Evolutionary conservation across 2,888 invertebrate species (phyloP), one percentile per base, ranked within the genome.

Genomic region (Alviniconcha strummeri): DNA sequence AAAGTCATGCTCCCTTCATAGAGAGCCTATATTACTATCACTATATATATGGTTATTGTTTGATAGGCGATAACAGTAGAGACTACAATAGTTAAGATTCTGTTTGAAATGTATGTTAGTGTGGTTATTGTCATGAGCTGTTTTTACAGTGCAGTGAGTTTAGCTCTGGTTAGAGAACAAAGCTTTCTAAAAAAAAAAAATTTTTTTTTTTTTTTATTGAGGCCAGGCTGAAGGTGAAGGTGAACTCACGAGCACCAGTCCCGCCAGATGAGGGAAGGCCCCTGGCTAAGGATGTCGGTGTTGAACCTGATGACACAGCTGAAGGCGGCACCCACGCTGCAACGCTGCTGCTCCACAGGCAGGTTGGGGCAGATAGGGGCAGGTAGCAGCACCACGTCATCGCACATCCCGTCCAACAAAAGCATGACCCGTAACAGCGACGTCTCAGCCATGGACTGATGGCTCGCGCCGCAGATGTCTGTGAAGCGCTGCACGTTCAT

Each of bases 361-460:
- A 87, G 80, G n/a, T 83, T 74, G 0, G 85, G 85, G 64, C 87
- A 87, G 64, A 87, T 81, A 1, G 84, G 85, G 36, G 83, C 67
- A 11, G 60, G 57, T 4, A 84, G 84, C 9, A 78, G 78, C 9
- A 55, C 83, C 17, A 85, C 60, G n/a, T 81, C 72, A 57, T 85
- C 72, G 72, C 87, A 87, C 15, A 75, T 60, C 3, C 56, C 60
- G 2, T 85, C 83, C 52, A 84, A 64, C 19, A 75, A 72, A 4
- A 9, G 36, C 19, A 55, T 52, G 11, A 82, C 67, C 36, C 52
- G 60, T 0, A 19, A 13, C 54, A 78, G 72, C n/a, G 72, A 54
- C 1, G 8, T 7, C 2, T n/a, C 17, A 19, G 75, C 64, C 17
- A 52, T n/a, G 13, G 17, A 56, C 80, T 72, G 60, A n/a, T 79